A percentile compares a stretch with the other conserved stretches of the same genome.
Evolutionary conservation across 2,113 vertebrate species (phyloP).

Genomic region (Oreochromis spilurus): DNA sequence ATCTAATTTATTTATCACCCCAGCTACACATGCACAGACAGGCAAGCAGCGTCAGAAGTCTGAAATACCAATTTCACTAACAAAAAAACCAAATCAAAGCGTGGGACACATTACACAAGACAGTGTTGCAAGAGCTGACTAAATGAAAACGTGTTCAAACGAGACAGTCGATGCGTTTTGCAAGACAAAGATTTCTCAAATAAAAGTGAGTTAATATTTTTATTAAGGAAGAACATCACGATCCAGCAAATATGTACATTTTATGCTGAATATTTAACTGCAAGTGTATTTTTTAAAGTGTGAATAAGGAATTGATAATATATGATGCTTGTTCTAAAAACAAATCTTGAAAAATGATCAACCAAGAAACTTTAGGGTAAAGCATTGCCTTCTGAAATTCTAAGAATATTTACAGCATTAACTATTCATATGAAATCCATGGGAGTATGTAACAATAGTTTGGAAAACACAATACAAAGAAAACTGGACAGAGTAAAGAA

Average conservation of each 20-base stretch:
- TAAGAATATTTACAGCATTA: constrained; percentile 32
- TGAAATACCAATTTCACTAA: neutral
- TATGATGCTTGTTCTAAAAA: neutral
- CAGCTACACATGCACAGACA: neutral
- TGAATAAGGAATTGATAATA: neutral
- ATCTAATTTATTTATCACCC: neutral
- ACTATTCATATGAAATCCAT: neutral
- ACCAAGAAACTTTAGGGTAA: neutral
- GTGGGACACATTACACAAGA: neutral
- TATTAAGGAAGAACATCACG: constrained; percentile 29
- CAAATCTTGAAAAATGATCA: neutral
- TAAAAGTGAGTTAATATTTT: neutral
- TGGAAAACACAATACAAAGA: neutral
- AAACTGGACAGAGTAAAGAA: neutral
- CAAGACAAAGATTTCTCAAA: neutral
- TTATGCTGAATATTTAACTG: constrained; percentile 6
- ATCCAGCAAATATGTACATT: constrained; percentile 12
- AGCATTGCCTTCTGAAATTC: constrained; percentile 2
- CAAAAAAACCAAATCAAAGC: accelerated
- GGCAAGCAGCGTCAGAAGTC: neutral
- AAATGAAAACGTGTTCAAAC: neutral
- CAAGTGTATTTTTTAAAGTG: neutral
- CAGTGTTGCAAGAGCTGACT: neutral
- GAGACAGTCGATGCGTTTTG: neutral
- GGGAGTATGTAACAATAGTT: constrained; percentile 20